Evolutionary conservation across 1,140 invertebrate genomes (phyloP), one percentile per base, ranked within the genome.

Genomic region (Drosophila pachea): DNA sequence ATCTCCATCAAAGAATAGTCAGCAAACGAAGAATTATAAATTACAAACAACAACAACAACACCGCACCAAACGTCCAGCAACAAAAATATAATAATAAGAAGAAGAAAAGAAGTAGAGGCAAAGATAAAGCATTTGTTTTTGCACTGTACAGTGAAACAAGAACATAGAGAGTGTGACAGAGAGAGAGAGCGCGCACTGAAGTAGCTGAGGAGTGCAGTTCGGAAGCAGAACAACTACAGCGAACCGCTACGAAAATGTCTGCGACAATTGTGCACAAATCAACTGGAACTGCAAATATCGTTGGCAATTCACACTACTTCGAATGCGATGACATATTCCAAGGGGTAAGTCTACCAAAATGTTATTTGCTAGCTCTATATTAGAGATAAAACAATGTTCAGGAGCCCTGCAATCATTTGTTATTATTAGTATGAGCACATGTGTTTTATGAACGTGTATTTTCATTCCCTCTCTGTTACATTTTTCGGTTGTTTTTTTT

Each of bases 261-360:
- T 38, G 76, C 76, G 48, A 75, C 75, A 64, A 64, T 83, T 73
- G 78, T 69, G 29, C 79, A 83, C 53, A 83, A 84, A 58, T 73
- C 78, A 12, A 50, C 71, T 35, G 55, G 59, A 48, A 65, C 47
- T 40, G 29, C 61, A 45, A 70, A 59, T 53, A 45, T 69, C 3
- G 74, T 77, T 32, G 74, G 55, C 42, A 82, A 83, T 58, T 72
- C 64, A 54, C 79, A 62, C 14, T 84, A 62, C 38, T 83, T 68
- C 12, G 79, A 83, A 22, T 84, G 79, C 48, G 54, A 63, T 64
- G 73, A 83, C 40, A 59, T 83, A 35, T 75, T 84, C 31, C 73
- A 76, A 45, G 11, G 65, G 79, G 79, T 83, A 73, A 83, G 79
- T 83, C 56, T 60, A 22, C 42, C 43, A 29, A 74, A 50, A 50